Conservation (phyloP, 2,888 invertebrate genomes). For the Oscheius onirici region DNA sequence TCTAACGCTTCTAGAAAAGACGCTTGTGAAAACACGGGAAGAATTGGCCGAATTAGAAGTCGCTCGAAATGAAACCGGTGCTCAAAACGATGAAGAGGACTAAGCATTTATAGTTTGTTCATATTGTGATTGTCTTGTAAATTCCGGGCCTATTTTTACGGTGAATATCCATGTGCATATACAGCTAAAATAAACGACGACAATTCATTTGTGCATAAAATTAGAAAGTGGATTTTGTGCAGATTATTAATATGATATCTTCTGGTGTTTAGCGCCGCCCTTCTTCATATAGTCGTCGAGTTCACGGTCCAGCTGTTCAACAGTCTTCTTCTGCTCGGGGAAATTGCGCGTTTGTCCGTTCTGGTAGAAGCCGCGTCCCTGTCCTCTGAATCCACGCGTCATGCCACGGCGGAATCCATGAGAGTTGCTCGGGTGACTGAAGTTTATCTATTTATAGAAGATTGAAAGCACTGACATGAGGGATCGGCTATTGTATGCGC, state of each 20-base stretch:
- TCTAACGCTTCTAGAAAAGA: slow-evolving; percentile 33
- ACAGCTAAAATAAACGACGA: too few relatives aligned
- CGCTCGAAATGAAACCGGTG: too few relatives aligned
- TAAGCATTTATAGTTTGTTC: background rate
- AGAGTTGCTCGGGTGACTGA: background rate
- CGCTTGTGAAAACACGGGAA: background rate
- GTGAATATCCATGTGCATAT: too few relatives aligned
- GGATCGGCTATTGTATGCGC: too few relatives aligned
- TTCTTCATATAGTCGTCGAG: slow-evolving; percentile 59
- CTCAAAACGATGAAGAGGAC: background rate
- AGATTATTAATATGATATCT: too few relatives aligned
- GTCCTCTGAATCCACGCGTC: background rate
- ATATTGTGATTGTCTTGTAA: too few relatives aligned
- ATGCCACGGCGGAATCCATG: background rate
- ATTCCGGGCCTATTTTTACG: too few relatives aligned
- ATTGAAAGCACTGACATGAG: too few relatives aligned
- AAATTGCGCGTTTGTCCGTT: background rate
- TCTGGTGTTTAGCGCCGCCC: slow-evolving; percentile 38
- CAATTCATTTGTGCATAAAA: too few relatives aligned
- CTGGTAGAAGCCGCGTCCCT: background rate
- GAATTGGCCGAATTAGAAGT: background rate
- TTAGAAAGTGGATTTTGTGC: too few relatives aligned
- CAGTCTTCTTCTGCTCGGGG: slow-evolving; percentile 38
- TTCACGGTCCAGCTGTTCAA: slow-evolving; percentile 52
- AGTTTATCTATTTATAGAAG: background rate